Evolutionary conservation across 2,113 vertebrate genomes (phyloP).

Genomic region (Tachysurus fulvidraco): DNA sequence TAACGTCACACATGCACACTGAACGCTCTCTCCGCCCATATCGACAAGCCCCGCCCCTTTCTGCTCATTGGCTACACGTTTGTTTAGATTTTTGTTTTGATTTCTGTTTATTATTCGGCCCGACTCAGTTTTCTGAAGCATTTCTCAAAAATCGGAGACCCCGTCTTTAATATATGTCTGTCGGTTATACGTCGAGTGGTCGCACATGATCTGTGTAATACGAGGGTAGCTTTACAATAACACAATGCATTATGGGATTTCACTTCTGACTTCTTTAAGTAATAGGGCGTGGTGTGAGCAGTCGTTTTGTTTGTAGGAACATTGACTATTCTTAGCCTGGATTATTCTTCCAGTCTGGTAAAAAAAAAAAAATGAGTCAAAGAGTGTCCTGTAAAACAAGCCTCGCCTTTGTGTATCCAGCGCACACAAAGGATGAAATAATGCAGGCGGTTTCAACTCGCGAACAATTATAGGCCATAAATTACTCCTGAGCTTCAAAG

Average conservation of each 20-base stretch:
- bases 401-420: slow-evolving; percentile 38
- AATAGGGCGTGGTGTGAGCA: background rate
- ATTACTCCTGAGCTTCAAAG: slow-evolving; percentile 55
- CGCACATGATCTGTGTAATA: too few species aligned
- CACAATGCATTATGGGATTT: background rate
- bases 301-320: background rate
- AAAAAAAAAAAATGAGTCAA: background rate
- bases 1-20: too few species aligned
- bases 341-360: background rate
- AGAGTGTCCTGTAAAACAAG: slow-evolving; percentile 31
- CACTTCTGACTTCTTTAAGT: background rate
- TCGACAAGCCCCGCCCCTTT: too few species aligned
- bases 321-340: background rate
- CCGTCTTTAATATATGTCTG: too few species aligned
- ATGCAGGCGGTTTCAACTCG: slow-evolving; percentile 41
- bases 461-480: slow-evolving; percentile 45
- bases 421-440: slow-evolving; percentile 38
- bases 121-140: too few species aligned
- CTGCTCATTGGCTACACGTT: too few species aligned
- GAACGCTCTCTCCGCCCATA: too few species aligned
- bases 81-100: too few species aligned
- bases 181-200: too few species aligned
- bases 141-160: too few species aligned
- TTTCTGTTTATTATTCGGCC: too few species aligned
- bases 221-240: background rate